Evolutionary conservation across 2,888 invertebrate genomes (phyloP), one percentile per base, ranked within the genome.

Genomic region (Agelastica alni): DNA sequence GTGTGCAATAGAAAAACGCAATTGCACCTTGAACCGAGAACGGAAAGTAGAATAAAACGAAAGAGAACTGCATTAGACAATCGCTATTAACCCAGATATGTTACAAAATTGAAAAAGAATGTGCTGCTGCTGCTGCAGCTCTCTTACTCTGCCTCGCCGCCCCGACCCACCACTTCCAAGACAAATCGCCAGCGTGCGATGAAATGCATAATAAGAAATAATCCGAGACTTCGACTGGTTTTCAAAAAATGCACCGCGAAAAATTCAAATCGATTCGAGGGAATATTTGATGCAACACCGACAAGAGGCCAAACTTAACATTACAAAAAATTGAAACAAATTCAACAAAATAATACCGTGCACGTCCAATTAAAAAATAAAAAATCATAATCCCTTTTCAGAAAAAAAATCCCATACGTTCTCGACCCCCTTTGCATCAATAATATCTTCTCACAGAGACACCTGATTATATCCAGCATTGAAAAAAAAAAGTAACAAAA

Each of bases 381-480:
- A 26, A 26, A 26, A 26, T 26, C 7, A 26, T 26, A 26, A 26
- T 26, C 26, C 26, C 6, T 26, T 26, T 26, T 26, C 26, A 26
- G 37, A 80, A 82, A 83, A 14, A 32, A 32, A 31, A 39, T 13
- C 20, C 41, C 41, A 10, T 41, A 41, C 41, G 20, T 41, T 41
- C 10, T 18, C 14, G 12, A 20, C 17, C 41, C 41, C 20, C 20
- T 18, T 36, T 41, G 37, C 37, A 37, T n/a, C n/a, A n/a, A n/a
- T 37, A 18, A 37, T 31, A 31, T n/a, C 12, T 37, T 7, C 37
- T 10, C 4, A 14, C 20, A 42, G 42, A n/a, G 14, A 16, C 47
- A 47, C 36, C 47, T 47, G 47, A 37, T 47, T 37, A 28, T 37
- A 37, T 28, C 6, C 46, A 26, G 36, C 28, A 17, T 26, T 32